Evolutionary conservation across 2,797 vertebrate species (phyloP), one percentile per base, ranked within the genome.

Genomic region (Prunella strophiata): DNA sequence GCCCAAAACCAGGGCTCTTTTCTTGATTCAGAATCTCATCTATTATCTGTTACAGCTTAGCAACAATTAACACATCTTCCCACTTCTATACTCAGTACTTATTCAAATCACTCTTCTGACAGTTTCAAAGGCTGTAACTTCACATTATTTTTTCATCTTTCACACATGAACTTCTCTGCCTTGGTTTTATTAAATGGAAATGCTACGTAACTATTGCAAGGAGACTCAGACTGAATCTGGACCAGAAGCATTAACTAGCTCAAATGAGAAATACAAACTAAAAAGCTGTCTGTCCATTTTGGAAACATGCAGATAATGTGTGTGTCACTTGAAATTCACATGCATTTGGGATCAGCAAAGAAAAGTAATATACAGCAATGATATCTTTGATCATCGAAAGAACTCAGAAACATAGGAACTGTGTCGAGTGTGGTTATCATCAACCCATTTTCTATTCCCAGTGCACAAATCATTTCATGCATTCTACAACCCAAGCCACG

Each of bases 301-400:
- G 97, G 97, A 97, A 97, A 98, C 95, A 97, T 86, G 93, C 85
- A 98, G 98, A 96, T 97, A 97, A 98, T 97, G 97, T 97, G 98
- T 96, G 95, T 98, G 98, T 98, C 98, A 98, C 98, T 99, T 98
- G 98, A 98, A 98, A 98, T 98, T 98, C 97, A 98, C 98, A 97
- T 97, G 97, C 97, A 98, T 98, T 98, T 98, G 97, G 98, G 98
- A 95, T 98, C 96, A 89, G 97, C 96, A 98, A 97, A 97, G 98
- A 97, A 97, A 98, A 98, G 98, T 98, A 98, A 99, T 98, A 98
- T 96, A 98, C 97, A 98, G 97, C 98, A 98, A 98, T 98, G 98
- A 99, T 99, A 98, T 98, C 98, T 99, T 99, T 99, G 98, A 99
- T 99, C 98, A 98, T 96, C 89, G 98, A 98, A 97, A 98, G 98